Base-by-base conservation (phyloP, 1,140 invertebrate species). In the Drosophila elegans region DNA sequence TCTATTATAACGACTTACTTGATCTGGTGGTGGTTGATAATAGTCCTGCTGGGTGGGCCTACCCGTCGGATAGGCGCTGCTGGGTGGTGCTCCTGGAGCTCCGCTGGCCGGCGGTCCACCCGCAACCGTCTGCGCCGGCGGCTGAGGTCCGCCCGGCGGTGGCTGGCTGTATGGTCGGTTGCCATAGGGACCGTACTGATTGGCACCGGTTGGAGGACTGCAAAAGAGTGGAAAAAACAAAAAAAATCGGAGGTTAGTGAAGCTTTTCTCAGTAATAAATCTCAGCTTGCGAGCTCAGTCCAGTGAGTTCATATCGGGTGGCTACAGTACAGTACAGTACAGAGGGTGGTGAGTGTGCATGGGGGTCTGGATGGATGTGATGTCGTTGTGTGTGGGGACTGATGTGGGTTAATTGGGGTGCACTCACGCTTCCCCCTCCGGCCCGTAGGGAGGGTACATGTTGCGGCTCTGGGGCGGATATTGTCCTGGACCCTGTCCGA, bases 381-480 rank as follows among this genome's bases (percentile, higher is more conserved):
- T 56, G 41, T 38, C 3, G 36, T 52, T 71, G 49, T 46, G n/a
- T 64, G 52, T 59, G 44, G 27, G 3, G 49, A 27, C 13, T 61
- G 49, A 36, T 45, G 42, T 44, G 29, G 51, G 52, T 62, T 61
- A 76, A 82, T 79, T 81, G 60, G 67, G 49, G 32, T 64, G 68
- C 75, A 93, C 91, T 92, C 91, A 92, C 92, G 91, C 75, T 92
- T 91, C 80, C 91, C 81, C 72, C 80, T 96, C 96, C 34, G 95
- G 94, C 67, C 95, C 95, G 85, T 97, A 97, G 74, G 96, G 94
- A 90, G 95, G 95, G 93, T 96, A 96, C 76, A 95, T 95, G 77
- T 95, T 94, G 93, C 95, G 94, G 92, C 94, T 95, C 69, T 94
- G 95, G 57, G 94, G 95, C 80, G 94, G 95, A 95, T 95, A 96